These are phyloP conservation scores for Tragopan temminckii DNA, from an alignment of 2,797 vertebrate species.

Conservation along the genomic window DNA sequence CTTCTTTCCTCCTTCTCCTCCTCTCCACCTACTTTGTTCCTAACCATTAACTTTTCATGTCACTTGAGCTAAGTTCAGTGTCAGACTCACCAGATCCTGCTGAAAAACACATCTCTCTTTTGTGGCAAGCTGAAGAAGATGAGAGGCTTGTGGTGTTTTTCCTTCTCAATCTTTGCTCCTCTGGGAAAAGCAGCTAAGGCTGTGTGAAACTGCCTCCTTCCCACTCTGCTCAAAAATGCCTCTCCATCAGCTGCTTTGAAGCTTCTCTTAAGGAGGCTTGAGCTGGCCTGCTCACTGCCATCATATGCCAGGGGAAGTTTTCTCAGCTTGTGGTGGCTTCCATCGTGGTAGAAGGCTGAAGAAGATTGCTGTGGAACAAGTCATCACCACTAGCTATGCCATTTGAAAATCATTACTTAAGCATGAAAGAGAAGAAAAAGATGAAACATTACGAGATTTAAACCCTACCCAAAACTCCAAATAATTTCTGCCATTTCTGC, in stretches of 20 bases:
- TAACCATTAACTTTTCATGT: constrained; percentile 70
- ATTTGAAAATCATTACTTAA: constrained; percentile 2
- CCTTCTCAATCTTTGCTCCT: background rate
- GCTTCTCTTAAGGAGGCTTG: constrained; percentile 3
- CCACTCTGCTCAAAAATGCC: constrained; percentile 50
- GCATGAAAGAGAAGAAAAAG: background rate
- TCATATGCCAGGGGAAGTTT: background rate
- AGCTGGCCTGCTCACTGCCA: constrained; percentile 11
- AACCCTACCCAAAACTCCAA: background rate
- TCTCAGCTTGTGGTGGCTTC: constrained; percentile 15
- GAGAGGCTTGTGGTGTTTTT: constrained; percentile 59
- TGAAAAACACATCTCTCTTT: constrained; percentile 53
- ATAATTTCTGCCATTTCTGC: background rate
- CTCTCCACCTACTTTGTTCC: constrained; percentile 68
- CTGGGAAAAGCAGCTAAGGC: constrained; percentile 45
- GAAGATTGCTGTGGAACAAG: background rate
- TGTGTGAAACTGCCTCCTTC: constrained; percentile 49
- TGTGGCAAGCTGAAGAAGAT: constrained; percentile 38
- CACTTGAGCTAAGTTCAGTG: constrained; percentile 66
- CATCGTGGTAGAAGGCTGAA: background rate
- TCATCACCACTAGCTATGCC: background rate
- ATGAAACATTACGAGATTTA: background rate
- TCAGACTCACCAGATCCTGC: constrained; percentile 63
- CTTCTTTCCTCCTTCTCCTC: constrained; percentile 64
- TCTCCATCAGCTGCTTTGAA: background rate